Conservation (phyloP, 2,113 vertebrate species). For the Phalacrocorax aristotelis region DNA sequence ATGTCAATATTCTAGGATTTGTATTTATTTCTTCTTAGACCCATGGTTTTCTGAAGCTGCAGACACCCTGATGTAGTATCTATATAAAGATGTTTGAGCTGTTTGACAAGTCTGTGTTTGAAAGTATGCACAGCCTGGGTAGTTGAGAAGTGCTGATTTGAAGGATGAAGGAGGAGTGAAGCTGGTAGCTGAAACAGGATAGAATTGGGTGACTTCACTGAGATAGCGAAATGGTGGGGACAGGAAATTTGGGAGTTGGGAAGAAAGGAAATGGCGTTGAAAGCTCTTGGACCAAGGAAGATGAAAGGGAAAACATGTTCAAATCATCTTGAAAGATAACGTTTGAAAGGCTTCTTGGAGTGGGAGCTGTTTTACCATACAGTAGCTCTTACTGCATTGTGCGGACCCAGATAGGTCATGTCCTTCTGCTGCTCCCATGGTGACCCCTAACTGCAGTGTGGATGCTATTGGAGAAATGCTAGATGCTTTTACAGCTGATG, state of each 20-base stretch:
- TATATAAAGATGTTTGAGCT: neutral
- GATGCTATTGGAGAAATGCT: neutral
- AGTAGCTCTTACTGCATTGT: neutral
- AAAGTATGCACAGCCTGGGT: neutral
- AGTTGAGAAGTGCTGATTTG: neutral
- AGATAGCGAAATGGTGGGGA: neutral
- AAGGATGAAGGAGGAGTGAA: neutral
- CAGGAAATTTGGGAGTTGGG: neutral
- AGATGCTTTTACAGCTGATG: neutral
- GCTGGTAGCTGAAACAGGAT: neutral
- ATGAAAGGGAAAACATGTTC: neutral
- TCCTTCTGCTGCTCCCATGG: neutral
- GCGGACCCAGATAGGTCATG: neutral
- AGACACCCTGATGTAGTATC: neutral
- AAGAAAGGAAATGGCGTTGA: neutral
- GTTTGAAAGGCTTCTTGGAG: neutral
- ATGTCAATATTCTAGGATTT: neutral
- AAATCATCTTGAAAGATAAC: neutral
- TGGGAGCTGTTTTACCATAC: accelerated
- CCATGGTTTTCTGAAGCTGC: neutral
- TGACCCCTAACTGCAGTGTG: neutral
- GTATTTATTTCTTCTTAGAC: neutral
- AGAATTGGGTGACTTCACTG: neutral
- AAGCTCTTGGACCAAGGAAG: neutral
- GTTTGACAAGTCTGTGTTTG: neutral